These are phyloP conservation scores for Ophioninae sp. DNA, from an alignment of 2,888 invertebrate species.

Conservation along the genomic window DNA sequence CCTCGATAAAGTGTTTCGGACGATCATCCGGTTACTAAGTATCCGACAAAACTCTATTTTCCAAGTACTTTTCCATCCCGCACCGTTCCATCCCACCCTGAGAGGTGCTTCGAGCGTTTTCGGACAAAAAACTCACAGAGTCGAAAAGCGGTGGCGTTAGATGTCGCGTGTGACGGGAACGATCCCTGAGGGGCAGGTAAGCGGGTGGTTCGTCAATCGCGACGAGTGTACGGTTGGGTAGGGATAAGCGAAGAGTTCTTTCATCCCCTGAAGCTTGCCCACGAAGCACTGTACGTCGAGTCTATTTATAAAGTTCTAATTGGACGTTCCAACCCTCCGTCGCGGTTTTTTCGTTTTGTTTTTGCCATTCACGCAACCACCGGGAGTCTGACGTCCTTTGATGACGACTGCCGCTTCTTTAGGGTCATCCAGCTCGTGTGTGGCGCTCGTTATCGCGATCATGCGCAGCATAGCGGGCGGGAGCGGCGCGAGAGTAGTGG, in stretches of 20 bases:
- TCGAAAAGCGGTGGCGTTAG: not conserved
- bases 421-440: not conserved
- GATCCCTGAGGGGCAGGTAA: not conserved
- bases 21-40: not conserved
- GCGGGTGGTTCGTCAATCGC: not conserved
- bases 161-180: not conserved
- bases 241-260: not conserved
- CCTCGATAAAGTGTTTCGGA: not conserved
- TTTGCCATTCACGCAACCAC: not conserved
- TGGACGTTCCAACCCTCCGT: not conserved
- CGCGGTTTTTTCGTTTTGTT: not conserved
- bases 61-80: not conserved
- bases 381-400: not conserved
- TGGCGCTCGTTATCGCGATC: not conserved
- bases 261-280: not conserved
- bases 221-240: not conserved
- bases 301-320: not conserved
- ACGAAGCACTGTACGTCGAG: not conserved
- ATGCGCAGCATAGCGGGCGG: not conserved
- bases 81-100: not conserved
- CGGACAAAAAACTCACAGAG: not conserved
- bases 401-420: not conserved
- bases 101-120: not conserved
- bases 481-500: not conserved
- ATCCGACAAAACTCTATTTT: not conserved